Evolutionary conservation across 2,888 invertebrate species (phyloP), one percentile per base, ranked within the genome.

Genomic region (Drosophila atripex): DNA sequence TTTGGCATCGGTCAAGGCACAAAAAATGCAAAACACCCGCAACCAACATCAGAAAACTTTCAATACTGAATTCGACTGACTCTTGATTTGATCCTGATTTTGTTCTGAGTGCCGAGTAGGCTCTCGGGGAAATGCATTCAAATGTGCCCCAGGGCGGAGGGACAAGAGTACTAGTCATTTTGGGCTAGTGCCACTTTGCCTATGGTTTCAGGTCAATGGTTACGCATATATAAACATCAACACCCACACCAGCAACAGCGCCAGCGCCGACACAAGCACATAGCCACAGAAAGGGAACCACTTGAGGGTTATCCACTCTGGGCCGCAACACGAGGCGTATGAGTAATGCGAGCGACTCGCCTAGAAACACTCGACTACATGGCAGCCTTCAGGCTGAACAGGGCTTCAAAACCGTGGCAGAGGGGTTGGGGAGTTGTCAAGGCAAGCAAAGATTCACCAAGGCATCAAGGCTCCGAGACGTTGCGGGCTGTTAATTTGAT

Each of bases 401-500:
- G 43, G 8, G 18, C 12, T 25, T 11, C 21, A 50, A 57, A 39
- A 23, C n/a, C 23, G 32, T 16, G 55, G 9, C 14, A 23, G 39
- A 7, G n/a, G 49, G 25, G 25, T 5, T 23, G 46, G 38, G 66
- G 69, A 7, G 58, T 18, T 21, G 21, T 9, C 43, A 43, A 43
- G 18, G 21, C 12, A 18, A 43, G 43, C n/a, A 35, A n/a, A 35
- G 35, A 35, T 35, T 43, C 43, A 43, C 43, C 43, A 46, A 59
- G 68, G 49, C 51, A 66, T 69, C 43, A 73, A 78, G 76, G 49
- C 51, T 64, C 73, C 43, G 71, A 78, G 76, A 54, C 73, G 73
- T 64, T 73, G 80, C 61, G 86, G 80, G 68, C 77, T 83, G 72
- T 79, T 86, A 88, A 88, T 82, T 88, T 85, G 78, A 83, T 88